phyloP scores from a whole-genome alignment of 2,113 vertebrate genomes.

The Syngnathus floridae region DNA sequence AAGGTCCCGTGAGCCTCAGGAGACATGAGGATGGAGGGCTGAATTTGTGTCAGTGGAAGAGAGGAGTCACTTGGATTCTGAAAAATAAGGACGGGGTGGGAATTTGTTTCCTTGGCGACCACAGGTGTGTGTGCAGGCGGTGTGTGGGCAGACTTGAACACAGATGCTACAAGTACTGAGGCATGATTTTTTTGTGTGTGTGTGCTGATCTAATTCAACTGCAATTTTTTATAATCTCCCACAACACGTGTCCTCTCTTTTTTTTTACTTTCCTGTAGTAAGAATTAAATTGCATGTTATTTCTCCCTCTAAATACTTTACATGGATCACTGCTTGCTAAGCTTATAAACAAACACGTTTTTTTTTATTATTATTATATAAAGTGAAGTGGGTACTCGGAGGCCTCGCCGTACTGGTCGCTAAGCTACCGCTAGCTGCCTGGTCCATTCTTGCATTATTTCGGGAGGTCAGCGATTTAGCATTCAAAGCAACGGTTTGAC shows the following conservation, averaged over 20 bases:
- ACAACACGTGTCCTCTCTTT: conserved; percentile 27
- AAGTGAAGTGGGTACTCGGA: too few relatives aligned
- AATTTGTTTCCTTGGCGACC: conserved; percentile 49
- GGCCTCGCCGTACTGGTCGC: too few relatives aligned
- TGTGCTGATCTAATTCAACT: conserved; percentile 11
- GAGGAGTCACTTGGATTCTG: conserved; percentile 33
- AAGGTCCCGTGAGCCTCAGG: conserved; percentile 39
- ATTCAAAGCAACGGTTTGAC: conserved; percentile 3
- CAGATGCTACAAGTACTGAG: background rate
- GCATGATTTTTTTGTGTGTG: background rate
- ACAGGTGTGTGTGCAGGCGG: conserved; percentile 35
- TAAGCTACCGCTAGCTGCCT: too few relatives aligned
- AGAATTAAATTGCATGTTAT: conserved; percentile 28
- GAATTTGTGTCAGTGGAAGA: conserved; percentile 32
- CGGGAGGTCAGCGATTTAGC: conserved; percentile 7
- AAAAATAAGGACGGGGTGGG: conserved; percentile 20
- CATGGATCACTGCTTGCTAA: conserved; percentile 14
- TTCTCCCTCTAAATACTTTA: conserved; percentile 19
- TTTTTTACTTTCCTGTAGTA: conserved; percentile 24
- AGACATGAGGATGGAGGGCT: conserved; percentile 18
- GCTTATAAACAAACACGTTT: conserved; percentile 3
- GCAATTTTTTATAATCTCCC: conserved; percentile 31
- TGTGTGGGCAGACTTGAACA: background rate
- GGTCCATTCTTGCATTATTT: background rate
- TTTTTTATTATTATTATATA: background rate